A percentile compares a stretch with the other conserved stretches of the same genome.
Conservation (phyloP, 2,888 invertebrate genomes). For the Clepsis dumicolana region DNA sequence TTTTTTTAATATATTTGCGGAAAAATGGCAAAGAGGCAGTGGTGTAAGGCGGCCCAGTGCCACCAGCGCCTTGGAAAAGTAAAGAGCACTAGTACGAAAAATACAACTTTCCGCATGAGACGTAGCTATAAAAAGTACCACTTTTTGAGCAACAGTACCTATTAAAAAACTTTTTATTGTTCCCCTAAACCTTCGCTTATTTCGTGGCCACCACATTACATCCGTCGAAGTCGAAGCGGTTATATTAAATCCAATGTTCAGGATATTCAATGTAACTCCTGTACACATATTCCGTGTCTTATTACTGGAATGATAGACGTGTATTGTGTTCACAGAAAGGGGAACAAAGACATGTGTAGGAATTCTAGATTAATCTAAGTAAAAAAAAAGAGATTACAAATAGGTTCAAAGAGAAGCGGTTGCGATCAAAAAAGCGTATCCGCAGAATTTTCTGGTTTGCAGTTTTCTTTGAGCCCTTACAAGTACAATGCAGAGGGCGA, state of each 20-base stretch:
- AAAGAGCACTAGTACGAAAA: too few relatives aligned
- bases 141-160: too few relatives aligned
- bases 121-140: too few relatives aligned
- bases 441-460: too few relatives aligned
- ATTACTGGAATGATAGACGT: conserved; percentile 18
- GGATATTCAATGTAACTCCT: conserved; percentile 20
- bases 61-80: too few relatives aligned
- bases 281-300: conserved; percentile 13
- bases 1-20: too few relatives aligned
- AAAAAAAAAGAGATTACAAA: not conserved
- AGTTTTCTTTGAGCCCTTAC: too few relatives aligned
- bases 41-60: too few relatives aligned
- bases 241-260: conserved; percentile 25
- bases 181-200: not conserved
- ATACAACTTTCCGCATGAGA: too few relatives aligned
- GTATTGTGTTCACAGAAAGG: conserved; percentile 3
- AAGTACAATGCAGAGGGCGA: too few relatives aligned
- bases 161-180: not conserved
- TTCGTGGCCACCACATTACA: not conserved
- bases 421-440: not conserved
- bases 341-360: not conserved
- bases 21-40: too few relatives aligned
- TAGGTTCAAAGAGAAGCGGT: not conserved
- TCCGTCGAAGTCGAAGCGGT: conserved; percentile 18
- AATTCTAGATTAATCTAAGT: not conserved